Base-by-base conservation (phyloP, 2,113 vertebrate genomes). In the Hiodon tergisus region DNA sequence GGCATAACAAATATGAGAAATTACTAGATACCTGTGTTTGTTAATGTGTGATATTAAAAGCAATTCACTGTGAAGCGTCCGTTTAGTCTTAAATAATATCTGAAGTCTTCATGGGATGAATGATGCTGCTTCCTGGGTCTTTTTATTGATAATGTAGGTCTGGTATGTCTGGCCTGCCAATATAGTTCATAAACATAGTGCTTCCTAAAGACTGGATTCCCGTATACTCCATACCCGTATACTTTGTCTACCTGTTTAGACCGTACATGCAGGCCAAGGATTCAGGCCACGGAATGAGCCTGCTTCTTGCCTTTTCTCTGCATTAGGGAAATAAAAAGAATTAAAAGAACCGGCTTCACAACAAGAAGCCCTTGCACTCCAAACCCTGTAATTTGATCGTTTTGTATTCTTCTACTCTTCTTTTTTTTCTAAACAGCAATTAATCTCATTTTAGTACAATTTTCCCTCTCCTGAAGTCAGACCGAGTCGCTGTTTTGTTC, bases 401-500 rank as follows among this genome's bases (percentile, higher is more conserved):
- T 94, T 94, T 94, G 94, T 94, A 90, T 92, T 90, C 87, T 93
- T 94, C 93, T 88, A 90, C 90, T 94, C 91, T 94, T 92, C 94
- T 91, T 92, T 94, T 94, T 80, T 94, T 96, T 95, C 95, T 94
- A 95, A 97, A 97, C 93, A 95, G 97, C 97, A 99, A 99, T 99
- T 99, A 98, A 98, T 99, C 96, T 98, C 96, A 97, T 99, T 99
- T 97, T 99, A 96, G 96, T 95, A 95, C 96, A 98, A 98, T 98
- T 98, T 97, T 94, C 93, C 95, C 94, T 92, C 96, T 96, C 95
- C 95, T 94, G 94, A 95, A 97, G 97, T 96, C 94, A 92, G 93
- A 95, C 95, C 89, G 92, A 97, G 94, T 97, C 94, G 93, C 94
- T 97, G 96, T 98, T 98, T 99, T 99, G 96, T 98, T 99, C 97